Evolutionary conservation across 1,140 invertebrate species (phyloP).

Genomic region (Dendroctonus valens): DNA sequence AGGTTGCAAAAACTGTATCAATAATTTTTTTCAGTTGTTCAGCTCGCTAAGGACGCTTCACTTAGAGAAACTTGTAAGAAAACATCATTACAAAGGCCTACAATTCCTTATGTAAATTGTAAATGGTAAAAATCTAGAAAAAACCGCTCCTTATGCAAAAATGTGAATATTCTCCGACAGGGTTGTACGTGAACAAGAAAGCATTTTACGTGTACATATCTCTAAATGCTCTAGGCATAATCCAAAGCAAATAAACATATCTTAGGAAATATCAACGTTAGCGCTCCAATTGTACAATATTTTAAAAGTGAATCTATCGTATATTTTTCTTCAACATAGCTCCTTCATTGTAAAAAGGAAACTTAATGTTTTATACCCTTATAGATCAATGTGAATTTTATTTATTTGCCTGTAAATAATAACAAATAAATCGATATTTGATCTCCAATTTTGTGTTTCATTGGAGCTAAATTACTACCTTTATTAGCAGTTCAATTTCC

Average conservation of each 20-base stretch:
- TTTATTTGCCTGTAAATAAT: slow-evolving; percentile 8
- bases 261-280: background rate
- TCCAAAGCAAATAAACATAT: slow-evolving; percentile 13
- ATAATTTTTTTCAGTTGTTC: background rate
- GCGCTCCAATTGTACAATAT: background rate
- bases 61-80: background rate
- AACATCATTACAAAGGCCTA: background rate
- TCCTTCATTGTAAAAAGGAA: background rate
- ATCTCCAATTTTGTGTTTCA: slow-evolving; percentile 1
- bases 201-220: background rate
- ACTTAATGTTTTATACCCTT: slow-evolving; percentile 14
- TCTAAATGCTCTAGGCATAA: background rate
- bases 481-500: background rate
- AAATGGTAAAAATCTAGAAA: background rate
- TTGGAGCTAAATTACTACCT: background rate
- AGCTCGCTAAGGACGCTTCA: background rate
- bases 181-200: slow-evolving; percentile 1
- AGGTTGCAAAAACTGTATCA: background rate
- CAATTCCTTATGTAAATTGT: slow-evolving; percentile 1
- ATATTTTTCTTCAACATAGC: background rate
- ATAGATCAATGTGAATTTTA: slow-evolving; percentile 10
- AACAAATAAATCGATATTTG: background rate
- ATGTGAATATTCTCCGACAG: slow-evolving; percentile 1
- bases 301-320: background rate
- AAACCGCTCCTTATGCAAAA: background rate